Conservation (phyloP, 2,888 invertebrate species). For the Cephonodes hylas region DNA sequence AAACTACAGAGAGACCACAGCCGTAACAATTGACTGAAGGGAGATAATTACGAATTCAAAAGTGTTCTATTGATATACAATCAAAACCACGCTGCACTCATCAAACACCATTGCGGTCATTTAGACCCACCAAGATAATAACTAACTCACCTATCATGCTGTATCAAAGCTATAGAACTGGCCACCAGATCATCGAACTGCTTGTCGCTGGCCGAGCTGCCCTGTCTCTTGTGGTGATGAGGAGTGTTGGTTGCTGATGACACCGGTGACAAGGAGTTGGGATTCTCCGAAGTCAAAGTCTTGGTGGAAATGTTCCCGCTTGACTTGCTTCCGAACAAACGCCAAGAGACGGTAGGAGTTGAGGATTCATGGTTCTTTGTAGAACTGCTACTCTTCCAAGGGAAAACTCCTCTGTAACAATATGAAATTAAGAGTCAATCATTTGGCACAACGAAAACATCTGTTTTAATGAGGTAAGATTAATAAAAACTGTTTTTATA, state of each 20-base stretch:
- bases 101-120: not conserved
- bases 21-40: too few species aligned
- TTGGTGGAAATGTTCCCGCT: constrained; percentile 59
- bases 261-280: constrained; percentile 58
- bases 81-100: too few species aligned
- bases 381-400: constrained; percentile 72
- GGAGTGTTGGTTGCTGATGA: constrained; percentile 69
- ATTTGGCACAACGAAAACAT: too few species aligned
- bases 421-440: constrained; percentile 14
- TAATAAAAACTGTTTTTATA: too few species aligned
- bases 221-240: constrained; percentile 69
- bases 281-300: constrained; percentile 49
- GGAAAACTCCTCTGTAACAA: constrained; percentile 79
- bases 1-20: too few species aligned
- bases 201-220: constrained; percentile 76
- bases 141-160: constrained; percentile 81
- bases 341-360: constrained; percentile 54
- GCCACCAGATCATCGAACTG: constrained; percentile 83
- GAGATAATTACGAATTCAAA: too few species aligned
- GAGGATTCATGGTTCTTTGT: constrained; percentile 55
- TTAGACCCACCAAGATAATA: not conserved
- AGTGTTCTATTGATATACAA: too few species aligned
- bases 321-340: constrained; percentile 69
- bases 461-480: too few species aligned
- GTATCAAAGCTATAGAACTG: constrained; percentile 87